Percentiles rank a stretch among this genome's conserved stretches.
Conservation (phyloP, 2,797 vertebrate species). For the Danio choprae region DNA sequence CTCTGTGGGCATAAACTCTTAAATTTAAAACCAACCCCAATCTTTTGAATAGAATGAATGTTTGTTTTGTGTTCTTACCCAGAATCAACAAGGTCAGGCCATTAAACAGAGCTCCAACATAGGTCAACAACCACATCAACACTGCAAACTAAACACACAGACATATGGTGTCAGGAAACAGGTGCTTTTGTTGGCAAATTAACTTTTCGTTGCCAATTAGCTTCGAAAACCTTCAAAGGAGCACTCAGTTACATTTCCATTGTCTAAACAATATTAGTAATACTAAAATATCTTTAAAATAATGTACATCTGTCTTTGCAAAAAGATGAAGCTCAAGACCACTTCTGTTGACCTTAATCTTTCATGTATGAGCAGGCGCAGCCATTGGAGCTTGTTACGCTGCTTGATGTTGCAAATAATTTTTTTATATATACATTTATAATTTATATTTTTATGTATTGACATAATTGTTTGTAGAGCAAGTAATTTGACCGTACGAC, state of each 20-base stretch:
- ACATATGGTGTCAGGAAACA: conserved; percentile 2
- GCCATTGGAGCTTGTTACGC: too few species aligned
- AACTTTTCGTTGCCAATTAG: neutral
- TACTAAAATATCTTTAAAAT: neutral
- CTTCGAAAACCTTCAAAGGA: neutral
- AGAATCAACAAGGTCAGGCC: conserved; percentile 97
- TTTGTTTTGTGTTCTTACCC: conserved; percentile 79
- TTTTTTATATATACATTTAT: too few species aligned
- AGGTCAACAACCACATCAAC: conserved; percentile 99
- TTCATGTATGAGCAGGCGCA: too few species aligned
- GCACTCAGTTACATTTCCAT: neutral
- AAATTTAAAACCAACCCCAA: neutral
- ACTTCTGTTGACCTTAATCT: too few species aligned
- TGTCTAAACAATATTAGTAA: neutral
- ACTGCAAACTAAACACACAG: conserved; percentile 90
- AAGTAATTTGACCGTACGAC: too few species aligned
- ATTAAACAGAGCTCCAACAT: conserved; percentile 98
- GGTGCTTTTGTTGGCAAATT: neutral
- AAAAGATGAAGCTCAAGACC: neutral
- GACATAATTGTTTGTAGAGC: too few species aligned
- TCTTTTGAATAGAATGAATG: neutral
- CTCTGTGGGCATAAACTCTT: neutral
- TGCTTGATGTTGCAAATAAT: too few species aligned
- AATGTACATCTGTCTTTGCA: too few species aligned
- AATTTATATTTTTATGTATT: too few species aligned